Base-by-base conservation (phyloP, 2,113 vertebrate genomes). In the Phylloscopus trochilus region DNA sequence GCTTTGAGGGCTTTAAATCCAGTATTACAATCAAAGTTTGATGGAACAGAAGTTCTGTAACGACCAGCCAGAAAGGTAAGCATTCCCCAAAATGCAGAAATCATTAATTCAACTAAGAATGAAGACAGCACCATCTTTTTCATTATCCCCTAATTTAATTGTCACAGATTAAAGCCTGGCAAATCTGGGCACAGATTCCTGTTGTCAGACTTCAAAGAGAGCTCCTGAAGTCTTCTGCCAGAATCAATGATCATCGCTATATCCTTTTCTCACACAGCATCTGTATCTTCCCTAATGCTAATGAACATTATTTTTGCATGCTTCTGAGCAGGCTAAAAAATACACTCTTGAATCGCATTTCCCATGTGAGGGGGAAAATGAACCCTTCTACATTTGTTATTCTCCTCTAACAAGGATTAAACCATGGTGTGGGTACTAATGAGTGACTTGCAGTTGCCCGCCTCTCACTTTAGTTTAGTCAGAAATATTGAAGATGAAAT, bases 161-260 rank as follows among this genome's bases (percentile, higher is more conserved):
- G 88, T 96, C 83, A 88, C 44, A 96, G 85, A 96, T 92, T 93
- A 96, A 96, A 96, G 85, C 52, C 68, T 80, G 75, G 91, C 39
- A 95, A 96, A 95, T 94, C 76, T 94, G 86, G 93, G 92, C 90
- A 94, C 79, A 93, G 79, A 94, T 84, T 96, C 66, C 69, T 95
- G 83, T 93, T 96, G 92, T 93, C 96, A 96, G 80, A 90, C 96
- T 96, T 96, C 95, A 96, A 96, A 97, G 90, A 93, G 80, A 90
- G 56, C 83, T 96, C 93, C 94, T 94, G 83, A 94, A 94, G 64
- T 92, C 92, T 96, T 94, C 93, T 96, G 95, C 92, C 94, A 97
- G 80, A 96, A 96, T 89, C 90, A 87, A 93, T 95, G 92, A 90
- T 95, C 92, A 75, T 96, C 1, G 16, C 76, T 83, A 60, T 68